Evolutionary conservation across 2,888 invertebrate genomes (phyloP).

Genomic region (Dolichomitus sp.): DNA sequence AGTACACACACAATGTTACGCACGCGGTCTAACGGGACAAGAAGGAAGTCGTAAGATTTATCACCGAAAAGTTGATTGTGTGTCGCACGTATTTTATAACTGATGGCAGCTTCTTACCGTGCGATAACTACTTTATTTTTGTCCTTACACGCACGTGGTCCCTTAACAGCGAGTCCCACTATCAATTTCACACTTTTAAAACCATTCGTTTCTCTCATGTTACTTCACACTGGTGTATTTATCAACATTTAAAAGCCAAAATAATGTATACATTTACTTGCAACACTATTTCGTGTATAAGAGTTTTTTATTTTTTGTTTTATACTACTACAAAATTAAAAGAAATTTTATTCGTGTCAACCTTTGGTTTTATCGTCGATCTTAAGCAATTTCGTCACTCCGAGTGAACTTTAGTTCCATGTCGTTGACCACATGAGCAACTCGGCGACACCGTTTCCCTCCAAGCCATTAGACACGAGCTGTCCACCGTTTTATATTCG

Average conservation of each 20-base stretch:
- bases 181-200: neutral
- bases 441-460: neutral
- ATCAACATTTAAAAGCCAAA: neutral
- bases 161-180: neutral
- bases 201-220: neutral
- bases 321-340: neutral
- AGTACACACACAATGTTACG: neutral
- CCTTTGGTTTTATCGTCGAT: constrained; percentile 35
- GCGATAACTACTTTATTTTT: constrained; percentile 71
- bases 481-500: neutral
- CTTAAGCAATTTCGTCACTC: constrained; percentile 42
- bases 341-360: constrained; percentile 4
- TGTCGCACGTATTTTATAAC: constrained; percentile 23
- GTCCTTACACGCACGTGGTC: neutral
- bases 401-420: constrained; percentile 39
- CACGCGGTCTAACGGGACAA: neutral
- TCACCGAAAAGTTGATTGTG: neutral
- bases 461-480: neutral
- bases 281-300: neutral
- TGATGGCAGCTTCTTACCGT: constrained; percentile 46
- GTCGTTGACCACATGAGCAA: constrained; percentile 26
- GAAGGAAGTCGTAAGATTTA: neutral
- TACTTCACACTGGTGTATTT: neutral
- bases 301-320: neutral
- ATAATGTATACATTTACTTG: neutral